phyloP scores from a whole-genome alignment of 2,888 invertebrate genomes.

The Cheilosia vulpina region DNA sequence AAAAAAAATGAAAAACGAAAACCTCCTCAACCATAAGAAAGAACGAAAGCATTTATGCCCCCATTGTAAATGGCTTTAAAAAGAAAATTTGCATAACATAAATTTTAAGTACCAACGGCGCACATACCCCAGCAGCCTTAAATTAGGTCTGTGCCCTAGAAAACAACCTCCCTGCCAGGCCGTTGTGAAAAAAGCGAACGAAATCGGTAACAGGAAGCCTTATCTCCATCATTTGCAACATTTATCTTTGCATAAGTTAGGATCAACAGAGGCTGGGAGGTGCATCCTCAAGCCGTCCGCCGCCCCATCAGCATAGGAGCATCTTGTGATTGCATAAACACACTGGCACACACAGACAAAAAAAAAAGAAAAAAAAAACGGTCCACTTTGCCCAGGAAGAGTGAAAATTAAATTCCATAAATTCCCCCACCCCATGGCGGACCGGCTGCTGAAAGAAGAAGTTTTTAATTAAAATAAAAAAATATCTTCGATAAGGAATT shows the following conservation, averaged over 20 bases:
- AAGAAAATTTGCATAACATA: conserved; percentile 74
- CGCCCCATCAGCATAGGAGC: conserved; percentile 23
- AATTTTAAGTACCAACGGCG: conserved; percentile 69
- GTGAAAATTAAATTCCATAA: conserved; percentile 75
- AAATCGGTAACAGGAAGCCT: conserved; percentile 58
- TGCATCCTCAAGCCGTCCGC: conserved; percentile 60
- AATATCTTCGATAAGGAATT: conserved; percentile 70
- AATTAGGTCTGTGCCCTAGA: conserved; percentile 71
- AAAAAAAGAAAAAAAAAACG: background rate
- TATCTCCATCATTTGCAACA: conserved; percentile 75
- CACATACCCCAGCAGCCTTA: conserved; percentile 66
- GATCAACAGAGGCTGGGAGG: conserved; percentile 70
- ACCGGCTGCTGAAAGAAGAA: conserved; percentile 65
- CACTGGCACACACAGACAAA: background rate
- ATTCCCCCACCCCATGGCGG: conserved; percentile 22
- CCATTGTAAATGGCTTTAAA: conserved; percentile 67
- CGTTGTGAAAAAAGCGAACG: conserved; percentile 8
- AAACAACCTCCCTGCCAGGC: conserved; percentile 22
- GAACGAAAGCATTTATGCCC: conserved; percentile 57
- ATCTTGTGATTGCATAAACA: conserved; percentile 63
- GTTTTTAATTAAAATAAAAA: conserved; percentile 74
- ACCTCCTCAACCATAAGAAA: conserved; percentile 49
- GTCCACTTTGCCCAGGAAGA: conserved; percentile 36
- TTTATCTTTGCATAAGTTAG: conserved; percentile 75
- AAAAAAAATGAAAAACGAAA: conserved; percentile 7